Evolutionary conservation across 2,888 invertebrate genomes (phyloP).

Genomic region (Eurytoma adleriae): DNA sequence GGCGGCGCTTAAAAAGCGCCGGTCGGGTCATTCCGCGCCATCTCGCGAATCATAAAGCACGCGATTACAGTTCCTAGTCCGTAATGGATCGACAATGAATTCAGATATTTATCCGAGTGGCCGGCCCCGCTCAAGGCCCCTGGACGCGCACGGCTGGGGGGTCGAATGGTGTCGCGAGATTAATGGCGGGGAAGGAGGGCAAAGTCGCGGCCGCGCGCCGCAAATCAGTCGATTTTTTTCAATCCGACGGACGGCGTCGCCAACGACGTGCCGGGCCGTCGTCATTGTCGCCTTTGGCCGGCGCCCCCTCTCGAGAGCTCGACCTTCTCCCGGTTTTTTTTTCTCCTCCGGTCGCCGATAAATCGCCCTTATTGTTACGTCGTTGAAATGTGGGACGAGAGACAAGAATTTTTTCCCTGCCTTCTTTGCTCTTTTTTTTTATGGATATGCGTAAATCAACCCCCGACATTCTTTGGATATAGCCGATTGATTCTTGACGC

Average conservation of each 20-base stretch:
- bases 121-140: neutral
- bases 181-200: constrained; percentile 32
- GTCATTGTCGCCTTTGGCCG: neutral
- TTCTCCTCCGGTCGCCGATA: constrained; percentile 6
- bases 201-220: constrained; percentile 29
- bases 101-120: constrained; percentile 17
- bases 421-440: constrained; percentile 5
- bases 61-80: constrained; percentile 5
- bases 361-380: constrained; percentile 42
- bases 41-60: constrained; percentile 1
- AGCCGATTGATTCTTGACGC: neutral
- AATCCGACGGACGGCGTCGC: constrained; percentile 22
- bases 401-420: neutral
- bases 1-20: neutral
- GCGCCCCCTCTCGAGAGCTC: constrained; percentile 31
- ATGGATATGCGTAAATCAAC: constrained; percentile 14
- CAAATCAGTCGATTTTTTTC: constrained; percentile 50
- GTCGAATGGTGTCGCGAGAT: constrained; percentile 15
- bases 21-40: neutral
- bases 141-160: neutral
- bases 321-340: constrained; percentile 6
- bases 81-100: constrained; percentile 18
- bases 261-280: too few relatives aligned
- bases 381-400: constrained; percentile 30
- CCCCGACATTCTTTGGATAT: constrained; percentile 8